Base-by-base conservation (phyloP, 2,888 invertebrate genomes). In the Lissonota sp. region DNA sequence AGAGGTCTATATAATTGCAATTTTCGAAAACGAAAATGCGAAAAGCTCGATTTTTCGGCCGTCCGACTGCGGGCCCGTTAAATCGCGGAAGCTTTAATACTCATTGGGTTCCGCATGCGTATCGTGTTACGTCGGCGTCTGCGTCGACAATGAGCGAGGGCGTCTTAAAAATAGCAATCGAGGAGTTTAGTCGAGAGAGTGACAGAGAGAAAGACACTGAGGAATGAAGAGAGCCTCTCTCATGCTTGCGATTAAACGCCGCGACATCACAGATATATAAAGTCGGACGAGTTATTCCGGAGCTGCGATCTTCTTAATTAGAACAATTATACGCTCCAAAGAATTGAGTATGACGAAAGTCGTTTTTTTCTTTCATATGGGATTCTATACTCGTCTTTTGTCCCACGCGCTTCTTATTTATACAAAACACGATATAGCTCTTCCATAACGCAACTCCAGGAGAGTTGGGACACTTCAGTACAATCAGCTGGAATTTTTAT, bases 221-320 rank as follows among this genome's bases (percentile, higher is more conserved):
- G n/a, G 60, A 72, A 63, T 42, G 67, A 76, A 67, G 86, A 87
- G 63, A 40, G 53, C 10, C 51, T 53, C 63, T 26, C 26, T 26
- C 26, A n/a, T 26, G 16, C 84, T 85, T 87, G 84, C 92, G 89
- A 69, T 84, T 51, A 76, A 83, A 71, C 84, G 83, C 64, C 73
- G 63, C 44, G 85, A 88, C 26, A 26, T 26, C 26, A 26, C 89
- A 84, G 89, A 89, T 89, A 90, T 90, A 90, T n/a, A 73, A 64
- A 90, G 88, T 87, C 81, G 82, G 83, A 60, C 84, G 84, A 85
- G 88, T 88, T 90, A 91, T 91, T 91, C 87, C 85, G 83, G 87
- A 86, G 89, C 83, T 83, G 86, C 88, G 86, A 88, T 89, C 86
- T 83, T 89, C 87, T 89, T 90, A 90, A 91, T 91, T 90, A 89